Evolutionary conservation across 1,140 invertebrate genomes (phyloP), one percentile per base, ranked within the genome.

Genomic region (Theocolax elegans): DNA sequence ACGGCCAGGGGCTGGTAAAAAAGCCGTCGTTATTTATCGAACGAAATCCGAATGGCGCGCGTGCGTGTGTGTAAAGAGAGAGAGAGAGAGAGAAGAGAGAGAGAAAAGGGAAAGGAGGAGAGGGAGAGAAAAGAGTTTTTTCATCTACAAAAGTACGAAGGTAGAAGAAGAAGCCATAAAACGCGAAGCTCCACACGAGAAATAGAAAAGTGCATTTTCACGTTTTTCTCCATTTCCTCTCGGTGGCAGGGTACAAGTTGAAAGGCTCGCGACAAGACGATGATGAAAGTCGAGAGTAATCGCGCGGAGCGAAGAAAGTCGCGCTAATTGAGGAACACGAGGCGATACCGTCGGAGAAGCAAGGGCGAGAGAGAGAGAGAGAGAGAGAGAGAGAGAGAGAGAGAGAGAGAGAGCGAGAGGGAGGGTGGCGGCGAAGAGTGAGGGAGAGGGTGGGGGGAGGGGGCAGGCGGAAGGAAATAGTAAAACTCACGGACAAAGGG

Each of bases 191-290:
- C 40, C 53, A 42, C 40, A 60, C 31, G 29, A 60, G 13, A 42
- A 60, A 68, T 68, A 56, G 31, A 56, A 29, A 60, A 60, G 58
- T 60, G 58, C 64, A 38, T 66, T 49, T 77, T 58, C 62, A 38
- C 56, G 51, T 54, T 51, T 51, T 35, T 15, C 35, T 56, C 49
- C 27, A 15, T 51, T 51, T 51, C 27, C 31, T 35, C 31, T 35
- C 10, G 48, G n/a, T n/a, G n/a, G n/a, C n/a, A n/a, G n/a, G n/a
- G n/a, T n/a, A n/a, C n/a, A n/a, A n/a, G n/a, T n/a, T n/a, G 29
- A 71, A 75, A 75, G 72, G 63, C 65, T 42, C 49, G 46, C 19
- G 62, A 63, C 67, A 71, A 75, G 68, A 69, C 53, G 63, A 66
- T 31, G 40, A 46, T 35, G 15, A 63, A 49, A 63, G 29, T 13